Conservation (phyloP, 2,113 vertebrate species). For the Thymallus thymallus region DNA sequence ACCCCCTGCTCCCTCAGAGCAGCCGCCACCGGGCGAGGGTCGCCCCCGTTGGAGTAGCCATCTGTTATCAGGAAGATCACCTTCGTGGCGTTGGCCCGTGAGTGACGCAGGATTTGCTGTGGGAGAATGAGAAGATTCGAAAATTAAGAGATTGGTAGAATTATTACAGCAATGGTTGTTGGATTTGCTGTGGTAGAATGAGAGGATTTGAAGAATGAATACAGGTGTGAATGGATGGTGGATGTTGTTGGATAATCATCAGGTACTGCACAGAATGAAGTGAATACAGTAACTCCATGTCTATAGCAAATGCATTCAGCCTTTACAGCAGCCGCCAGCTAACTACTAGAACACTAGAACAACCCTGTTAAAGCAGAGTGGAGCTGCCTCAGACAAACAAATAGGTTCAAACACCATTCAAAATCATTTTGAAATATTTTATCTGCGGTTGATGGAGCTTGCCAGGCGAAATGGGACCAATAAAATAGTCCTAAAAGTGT, state of each 20-base stretch:
- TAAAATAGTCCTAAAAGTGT: too few species aligned
- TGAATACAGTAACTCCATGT: too few species aligned
- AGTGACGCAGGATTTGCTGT: slow-evolving; percentile 93
- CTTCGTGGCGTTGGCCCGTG: slow-evolving; percentile 86
- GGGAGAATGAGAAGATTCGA: slow-evolving; percentile 35
- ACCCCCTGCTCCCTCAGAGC: slow-evolving; percentile 86
- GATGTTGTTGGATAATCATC: too few species aligned
- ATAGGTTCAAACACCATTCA: too few species aligned
- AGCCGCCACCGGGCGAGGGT: slow-evolving; percentile 89
- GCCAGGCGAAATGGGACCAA: too few species aligned
- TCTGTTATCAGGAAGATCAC: slow-evolving; percentile 98
- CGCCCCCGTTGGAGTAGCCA: slow-evolving; percentile 96
- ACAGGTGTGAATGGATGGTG: background rate
- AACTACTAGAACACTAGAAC: slow-evolving; percentile 50
- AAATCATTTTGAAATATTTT: too few species aligned
- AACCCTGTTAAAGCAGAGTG: slow-evolving; percentile 2
- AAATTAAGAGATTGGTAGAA: slow-evolving; percentile 2
- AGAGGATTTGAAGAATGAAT: slow-evolving; percentile 33
- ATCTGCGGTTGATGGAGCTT: too few species aligned
- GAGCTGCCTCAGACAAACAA: slow-evolving; percentile 16
- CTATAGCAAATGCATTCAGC: too few species aligned
- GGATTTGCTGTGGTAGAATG: slow-evolving; percentile 32
- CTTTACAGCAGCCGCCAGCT: slow-evolving; percentile 52
- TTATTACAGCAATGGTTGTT: slow-evolving; percentile 26
- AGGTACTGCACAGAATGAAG: too few species aligned